These are phyloP conservation scores for Colaptes auratus DNA, from an alignment of 2,113 vertebrate genomes.

Conservation along the genomic window DNA sequence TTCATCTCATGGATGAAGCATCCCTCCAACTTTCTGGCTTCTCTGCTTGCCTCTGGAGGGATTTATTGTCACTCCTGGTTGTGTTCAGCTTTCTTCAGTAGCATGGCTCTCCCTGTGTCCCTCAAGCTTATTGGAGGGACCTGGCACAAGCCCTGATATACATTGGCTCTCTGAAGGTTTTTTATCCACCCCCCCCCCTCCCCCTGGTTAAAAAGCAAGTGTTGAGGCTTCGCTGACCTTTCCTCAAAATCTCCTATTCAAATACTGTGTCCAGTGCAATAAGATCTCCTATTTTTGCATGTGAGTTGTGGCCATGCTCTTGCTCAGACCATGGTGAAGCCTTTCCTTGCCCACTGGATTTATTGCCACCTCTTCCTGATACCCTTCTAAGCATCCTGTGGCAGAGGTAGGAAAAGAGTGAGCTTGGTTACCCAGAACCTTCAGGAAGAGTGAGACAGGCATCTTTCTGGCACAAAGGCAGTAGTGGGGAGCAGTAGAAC, in stretches of 20 bases:
- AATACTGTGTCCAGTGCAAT: fast-evolving
- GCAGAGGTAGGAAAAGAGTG: not conserved
- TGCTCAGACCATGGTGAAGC: fast-evolving
- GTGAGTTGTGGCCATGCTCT: not conserved
- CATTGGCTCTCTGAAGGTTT: not conserved
- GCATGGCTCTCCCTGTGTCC: fast-evolving
- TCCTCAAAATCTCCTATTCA: not conserved
- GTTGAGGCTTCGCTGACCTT: not conserved
- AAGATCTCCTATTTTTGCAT: fast-evolving
- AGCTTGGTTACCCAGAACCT: not conserved
- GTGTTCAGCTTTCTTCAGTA: not conserved
- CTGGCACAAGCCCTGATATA: not conserved
- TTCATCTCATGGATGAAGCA: not conserved
- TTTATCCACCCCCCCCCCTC: too few relatives aligned
- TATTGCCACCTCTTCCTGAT: not conserved
- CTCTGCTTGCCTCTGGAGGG: not conserved
- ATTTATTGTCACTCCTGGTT: not conserved
- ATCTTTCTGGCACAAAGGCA: not conserved
- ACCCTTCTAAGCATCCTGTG: not conserved
- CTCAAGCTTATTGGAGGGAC: not conserved
- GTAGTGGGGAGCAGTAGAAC: not conserved
- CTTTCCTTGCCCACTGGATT: not conserved
- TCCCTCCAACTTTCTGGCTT: not conserved
- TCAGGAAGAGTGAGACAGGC: not conserved
- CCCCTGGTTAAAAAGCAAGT: not conserved